These are phyloP conservation scores for Papilio aristodemus DNA, from an alignment of 1,140 invertebrate species.

Conservation along the genomic window DNA sequence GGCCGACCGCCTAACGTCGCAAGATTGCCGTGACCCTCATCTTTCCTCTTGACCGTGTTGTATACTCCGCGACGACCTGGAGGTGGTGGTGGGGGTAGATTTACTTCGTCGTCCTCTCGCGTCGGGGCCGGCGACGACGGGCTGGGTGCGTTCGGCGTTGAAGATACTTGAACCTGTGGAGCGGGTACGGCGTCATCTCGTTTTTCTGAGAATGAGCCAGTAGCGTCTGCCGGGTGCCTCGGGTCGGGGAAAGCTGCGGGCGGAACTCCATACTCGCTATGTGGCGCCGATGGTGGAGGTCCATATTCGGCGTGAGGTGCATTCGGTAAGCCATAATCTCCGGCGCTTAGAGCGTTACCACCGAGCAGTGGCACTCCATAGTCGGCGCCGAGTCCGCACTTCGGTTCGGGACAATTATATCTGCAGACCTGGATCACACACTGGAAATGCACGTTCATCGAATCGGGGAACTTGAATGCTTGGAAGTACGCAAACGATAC, in stretches of 20 bases:
- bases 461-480: constrained; percentile 98
- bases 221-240: constrained; percentile 88
- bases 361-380: constrained; percentile 86
- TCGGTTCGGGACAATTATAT: constrained; percentile 95
- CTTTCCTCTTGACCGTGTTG: constrained; percentile 92
- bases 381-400: constrained; percentile 86
- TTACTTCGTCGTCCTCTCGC: constrained; percentile 80
- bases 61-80: constrained; percentile 88
- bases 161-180: constrained; percentile 86
- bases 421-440: constrained; percentile 97
- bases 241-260: constrained; percentile 89
- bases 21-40: constrained; percentile 88
- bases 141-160: constrained; percentile 84
- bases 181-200: constrained; percentile 89
- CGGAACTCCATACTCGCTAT: constrained; percentile 86
- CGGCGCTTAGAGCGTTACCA: constrained; percentile 80
- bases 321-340: constrained; percentile 86
- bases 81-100: constrained; percentile 89
- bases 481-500: constrained; percentile 97
- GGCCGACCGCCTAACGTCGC: constrained; percentile 91
- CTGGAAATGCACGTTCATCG: constrained; percentile 98
- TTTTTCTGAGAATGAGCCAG: constrained; percentile 90
- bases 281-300: constrained; percentile 78
- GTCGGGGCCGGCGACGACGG: constrained; percentile 84
- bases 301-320: constrained; percentile 86